Evolutionary conservation across 2,797 vertebrate species (phyloP).

Genomic region (Oreortyx pictus): DNA sequence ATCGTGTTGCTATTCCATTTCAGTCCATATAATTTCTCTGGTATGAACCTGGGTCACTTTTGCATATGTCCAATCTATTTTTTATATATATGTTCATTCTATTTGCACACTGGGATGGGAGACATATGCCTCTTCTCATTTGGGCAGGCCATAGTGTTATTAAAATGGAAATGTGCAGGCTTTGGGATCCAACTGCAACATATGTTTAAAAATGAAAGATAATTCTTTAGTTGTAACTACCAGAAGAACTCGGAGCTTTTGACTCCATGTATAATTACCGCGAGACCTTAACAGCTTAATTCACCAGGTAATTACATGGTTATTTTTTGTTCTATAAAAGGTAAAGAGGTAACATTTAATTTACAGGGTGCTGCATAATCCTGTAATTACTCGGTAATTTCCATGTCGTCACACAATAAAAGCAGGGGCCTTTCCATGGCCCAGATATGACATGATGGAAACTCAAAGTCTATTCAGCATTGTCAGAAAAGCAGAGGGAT

Average conservation of each 20-base stretch:
- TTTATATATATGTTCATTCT: conserved; percentile 63
- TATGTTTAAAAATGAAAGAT: conserved; percentile 76
- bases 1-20: conserved; percentile 41
- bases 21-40: conserved; percentile 57
- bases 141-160: conserved; percentile 71
- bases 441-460: conserved; percentile 63
- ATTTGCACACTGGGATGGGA: conserved; percentile 75
- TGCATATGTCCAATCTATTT: conserved; percentile 71
- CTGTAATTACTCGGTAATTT: conserved; percentile 79
- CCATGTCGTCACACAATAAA: conserved; percentile 63
- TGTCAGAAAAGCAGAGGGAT: not conserved
- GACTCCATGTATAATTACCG: conserved; percentile 77
- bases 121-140: conserved; percentile 72
- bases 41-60: conserved; percentile 64
- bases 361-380: conserved; percentile 78
- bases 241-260: conserved; percentile 77
- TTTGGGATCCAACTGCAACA: conserved; percentile 63
- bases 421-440: conserved; percentile 48
- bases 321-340: conserved; percentile 77
- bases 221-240: conserved; percentile 76
- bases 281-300: conserved; percentile 78
- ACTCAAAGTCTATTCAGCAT: conserved; percentile 25
- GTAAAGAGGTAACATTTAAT: conserved; percentile 82
- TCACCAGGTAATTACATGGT: conserved; percentile 80
- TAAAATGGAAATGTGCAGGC: conserved; percentile 73